A percentile compares a stretch with the other conserved stretches of the same genome.
phyloP scores from a whole-genome alignment of 2,113 vertebrate species.

The Cathartes aura region DNA sequence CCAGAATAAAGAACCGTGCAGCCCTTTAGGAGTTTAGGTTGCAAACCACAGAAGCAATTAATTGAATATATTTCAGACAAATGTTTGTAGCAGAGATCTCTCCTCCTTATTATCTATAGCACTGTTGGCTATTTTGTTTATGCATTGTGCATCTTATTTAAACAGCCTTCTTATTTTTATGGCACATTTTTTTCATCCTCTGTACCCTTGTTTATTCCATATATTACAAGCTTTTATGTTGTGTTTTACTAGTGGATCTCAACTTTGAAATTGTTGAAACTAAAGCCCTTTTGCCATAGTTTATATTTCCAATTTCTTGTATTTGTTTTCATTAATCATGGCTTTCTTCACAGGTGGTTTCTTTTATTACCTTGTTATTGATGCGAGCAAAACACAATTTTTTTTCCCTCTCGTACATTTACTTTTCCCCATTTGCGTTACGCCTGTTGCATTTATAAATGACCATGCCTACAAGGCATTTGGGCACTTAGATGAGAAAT shows the following conservation, averaged over 20 bases:
- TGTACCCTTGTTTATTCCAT: background rate
- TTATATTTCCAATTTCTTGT: slow-evolving; percentile 34
- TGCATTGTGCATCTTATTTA: background rate
- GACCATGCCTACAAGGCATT: slow-evolving; percentile 40
- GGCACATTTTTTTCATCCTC: background rate
- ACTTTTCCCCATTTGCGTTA: slow-evolving; percentile 16
- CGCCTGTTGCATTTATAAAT: slow-evolving; percentile 39
- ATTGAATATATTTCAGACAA: background rate
- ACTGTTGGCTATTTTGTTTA: background rate
- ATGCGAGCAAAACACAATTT: background rate
- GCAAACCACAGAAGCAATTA: background rate
- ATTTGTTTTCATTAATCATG: slow-evolving; percentile 61
- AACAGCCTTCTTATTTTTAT: background rate
- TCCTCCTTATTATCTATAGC: background rate
- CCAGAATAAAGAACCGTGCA: background rate
- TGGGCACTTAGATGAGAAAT: slow-evolving; percentile 46
- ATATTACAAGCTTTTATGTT: background rate
- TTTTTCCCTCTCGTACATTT: background rate
- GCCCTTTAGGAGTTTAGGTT: background rate
- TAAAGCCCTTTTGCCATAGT: background rate
- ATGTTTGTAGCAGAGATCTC: background rate
- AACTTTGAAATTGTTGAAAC: slow-evolving; percentile 6
- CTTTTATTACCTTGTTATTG: slow-evolving; percentile 47
- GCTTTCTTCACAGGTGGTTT: slow-evolving; percentile 58
- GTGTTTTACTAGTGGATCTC: background rate